Percentiles rank a stretch among this genome's conserved stretches.
These are phyloP conservation scores for Aulostomus chinensis DNA, from an alignment of 2,797 vertebrate genomes.

Conservation along the genomic window DNA sequence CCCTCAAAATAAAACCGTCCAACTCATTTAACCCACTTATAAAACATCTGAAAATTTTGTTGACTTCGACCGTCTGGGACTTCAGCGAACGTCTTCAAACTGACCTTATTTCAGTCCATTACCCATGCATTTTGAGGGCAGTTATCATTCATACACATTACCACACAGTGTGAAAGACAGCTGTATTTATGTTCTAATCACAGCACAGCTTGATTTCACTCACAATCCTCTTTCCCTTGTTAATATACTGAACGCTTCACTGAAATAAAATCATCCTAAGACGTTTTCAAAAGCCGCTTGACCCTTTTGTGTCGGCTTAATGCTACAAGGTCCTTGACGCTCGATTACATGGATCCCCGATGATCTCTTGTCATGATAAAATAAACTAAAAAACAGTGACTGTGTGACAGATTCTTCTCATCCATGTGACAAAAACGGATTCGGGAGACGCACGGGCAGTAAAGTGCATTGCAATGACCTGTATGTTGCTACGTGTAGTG, in stretches of 20 bases:
- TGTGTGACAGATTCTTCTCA: conserved; percentile 13
- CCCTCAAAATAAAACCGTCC: too few species aligned
- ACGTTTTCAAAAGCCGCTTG: conserved; percentile 4
- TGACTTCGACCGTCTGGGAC: too few species aligned
- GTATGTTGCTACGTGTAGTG: conserved; percentile 56
- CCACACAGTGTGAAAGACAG: background rate
- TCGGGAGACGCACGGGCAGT: conserved; percentile 18
- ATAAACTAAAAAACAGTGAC: conserved; percentile 48
- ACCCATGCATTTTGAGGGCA: conserved; percentile 7
- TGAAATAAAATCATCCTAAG: conserved; percentile 18
- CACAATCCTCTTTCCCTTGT: background rate
- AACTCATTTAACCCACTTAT: too few species aligned
- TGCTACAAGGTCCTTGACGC: conserved; percentile 33
- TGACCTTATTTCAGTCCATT: conserved; percentile 12
- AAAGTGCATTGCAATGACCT: conserved; percentile 62
- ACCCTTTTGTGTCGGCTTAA: conserved; percentile 14
- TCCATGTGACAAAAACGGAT: conserved; percentile 17
- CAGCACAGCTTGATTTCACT: conserved; percentile 1
- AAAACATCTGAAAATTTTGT: too few species aligned
- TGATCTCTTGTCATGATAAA: too few species aligned
- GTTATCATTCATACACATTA: background rate
- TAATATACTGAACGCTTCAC: too few species aligned
- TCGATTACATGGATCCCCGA: too few species aligned
- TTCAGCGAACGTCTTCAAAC: conserved; percentile 16
- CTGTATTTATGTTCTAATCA: background rate